These are phyloP conservation scores for Tapera naevia DNA, from an alignment of 2,797 vertebrate species.

Conservation along the genomic window DNA sequence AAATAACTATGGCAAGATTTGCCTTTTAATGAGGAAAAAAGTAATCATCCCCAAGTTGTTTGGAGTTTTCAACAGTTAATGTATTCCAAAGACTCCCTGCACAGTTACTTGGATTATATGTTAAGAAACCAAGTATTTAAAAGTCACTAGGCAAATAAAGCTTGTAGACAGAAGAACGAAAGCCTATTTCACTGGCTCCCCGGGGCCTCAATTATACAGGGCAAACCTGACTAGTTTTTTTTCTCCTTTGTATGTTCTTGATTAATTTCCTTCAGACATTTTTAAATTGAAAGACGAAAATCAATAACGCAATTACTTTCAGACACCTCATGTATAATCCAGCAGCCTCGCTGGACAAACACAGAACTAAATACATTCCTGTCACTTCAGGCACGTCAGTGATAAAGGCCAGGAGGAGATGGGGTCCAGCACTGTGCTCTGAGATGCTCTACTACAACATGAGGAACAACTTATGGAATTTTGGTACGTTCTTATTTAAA, in stretches of 20 bases:
- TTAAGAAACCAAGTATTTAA: slow-evolving; percentile 34
- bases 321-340: slow-evolving; percentile 29
- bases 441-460: background rate
- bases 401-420: background rate
- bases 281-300: slow-evolving; percentile 42
- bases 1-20: background rate
- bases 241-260: slow-evolving; percentile 10
- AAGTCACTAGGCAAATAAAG: slow-evolving; percentile 27
- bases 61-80: background rate
- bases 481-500: background rate
- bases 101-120: background rate
- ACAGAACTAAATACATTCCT: background rate
- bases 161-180: background rate
- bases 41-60: background rate
- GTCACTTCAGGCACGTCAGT: background rate
- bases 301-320: slow-evolving; percentile 61
- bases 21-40: background rate
- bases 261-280: slow-evolving; percentile 41
- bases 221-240: background rate
- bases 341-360: slow-evolving; percentile 32
- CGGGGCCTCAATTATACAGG: slow-evolving; percentile 24
- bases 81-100: background rate
- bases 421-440: background rate
- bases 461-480: background rate
- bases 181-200: background rate